Percentiles rank a stretch among this genome's conserved stretches.
Evolutionary conservation across 2,888 invertebrate species (phyloP).

Genomic region (Erebia epiphron): DNA sequence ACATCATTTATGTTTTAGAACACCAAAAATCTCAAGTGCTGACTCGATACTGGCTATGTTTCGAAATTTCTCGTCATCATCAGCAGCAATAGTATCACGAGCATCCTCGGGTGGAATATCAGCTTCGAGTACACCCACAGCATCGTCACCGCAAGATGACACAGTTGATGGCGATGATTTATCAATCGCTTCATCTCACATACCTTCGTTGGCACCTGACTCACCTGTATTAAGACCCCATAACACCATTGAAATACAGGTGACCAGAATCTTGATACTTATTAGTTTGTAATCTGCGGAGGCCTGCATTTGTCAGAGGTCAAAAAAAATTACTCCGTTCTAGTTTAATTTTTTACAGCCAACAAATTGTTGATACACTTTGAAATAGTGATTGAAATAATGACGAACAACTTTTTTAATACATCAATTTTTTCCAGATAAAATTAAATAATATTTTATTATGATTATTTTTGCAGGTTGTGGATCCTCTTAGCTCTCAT

Average conservation of each 20-base stretch:
- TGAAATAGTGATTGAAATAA: too few relatives aligned
- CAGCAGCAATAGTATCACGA: conserved; percentile 82
- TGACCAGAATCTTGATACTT: conserved; percentile 40
- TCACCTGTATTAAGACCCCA: conserved; percentile 81
- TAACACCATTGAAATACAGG: conserved; percentile 78
- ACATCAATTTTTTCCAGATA: too few relatives aligned
- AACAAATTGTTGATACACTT: too few relatives aligned
- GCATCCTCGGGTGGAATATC: conserved; percentile 85
- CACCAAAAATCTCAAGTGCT: conserved; percentile 88
- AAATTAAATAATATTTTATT: not conserved
- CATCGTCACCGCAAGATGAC: conserved; percentile 89
- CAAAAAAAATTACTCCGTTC: too few relatives aligned
- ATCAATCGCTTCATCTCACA: conserved; percentile 86
- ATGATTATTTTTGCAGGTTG: conserved; percentile 68
- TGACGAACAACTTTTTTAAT: too few relatives aligned
- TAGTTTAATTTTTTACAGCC: too few relatives aligned
- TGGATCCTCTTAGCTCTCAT: conserved; percentile 87
- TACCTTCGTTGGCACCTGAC: conserved; percentile 83
- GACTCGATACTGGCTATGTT: conserved; percentile 92
- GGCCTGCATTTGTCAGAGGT: too few relatives aligned
- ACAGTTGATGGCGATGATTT: conserved; percentile 87
- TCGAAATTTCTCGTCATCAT: conserved; percentile 87
- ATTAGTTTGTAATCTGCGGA: not conserved
- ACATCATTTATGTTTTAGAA: conserved; percentile 53
- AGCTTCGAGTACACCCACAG: conserved; percentile 88